Percentiles rank a stretch among this genome's conserved stretches.
phyloP scores from a whole-genome alignment of 2,797 vertebrate species.

The Mallotus villosus region DNA sequence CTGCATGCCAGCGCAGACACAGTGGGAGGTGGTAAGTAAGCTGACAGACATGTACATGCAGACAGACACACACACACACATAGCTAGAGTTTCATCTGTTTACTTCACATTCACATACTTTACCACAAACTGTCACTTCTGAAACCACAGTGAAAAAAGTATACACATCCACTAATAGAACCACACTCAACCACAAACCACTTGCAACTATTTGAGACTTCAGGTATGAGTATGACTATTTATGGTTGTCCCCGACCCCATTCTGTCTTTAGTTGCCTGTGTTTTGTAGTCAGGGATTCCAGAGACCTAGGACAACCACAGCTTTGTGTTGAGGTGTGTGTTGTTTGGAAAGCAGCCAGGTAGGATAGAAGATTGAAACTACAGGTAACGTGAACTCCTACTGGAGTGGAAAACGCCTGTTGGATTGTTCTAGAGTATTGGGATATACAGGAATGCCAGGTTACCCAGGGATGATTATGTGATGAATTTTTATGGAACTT shows the following conservation, averaged over 20 bases:
- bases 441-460: not conserved
- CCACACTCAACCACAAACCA: not conserved
- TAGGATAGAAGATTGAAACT: slow-evolving; percentile 39
- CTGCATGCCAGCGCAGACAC: slow-evolving; percentile 95
- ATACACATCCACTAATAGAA: not conserved
- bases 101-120: not conserved
- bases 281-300: slow-evolving; percentile 42
- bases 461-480: not conserved
- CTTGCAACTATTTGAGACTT: not conserved
- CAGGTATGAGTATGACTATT: slow-evolving; percentile 9
- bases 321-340: slow-evolving; percentile 59
- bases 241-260: slow-evolving; percentile 41
- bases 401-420: slow-evolving; percentile 54
- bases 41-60: not conserved
- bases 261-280: slow-evolving; percentile 33
- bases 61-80: not conserved
- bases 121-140: not conserved
- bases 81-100: no score
- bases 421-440: not conserved
- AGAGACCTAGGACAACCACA: slow-evolving; percentile 53
- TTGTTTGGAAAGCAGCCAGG: slow-evolving; percentile 62
- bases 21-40: slow-evolving; percentile 98
- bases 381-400: slow-evolving; percentile 64
- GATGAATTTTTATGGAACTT: not conserved
- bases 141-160: not conserved